Evolutionary conservation across 2,113 vertebrate species (phyloP).

Genomic region (Candoia aspera): DNA sequence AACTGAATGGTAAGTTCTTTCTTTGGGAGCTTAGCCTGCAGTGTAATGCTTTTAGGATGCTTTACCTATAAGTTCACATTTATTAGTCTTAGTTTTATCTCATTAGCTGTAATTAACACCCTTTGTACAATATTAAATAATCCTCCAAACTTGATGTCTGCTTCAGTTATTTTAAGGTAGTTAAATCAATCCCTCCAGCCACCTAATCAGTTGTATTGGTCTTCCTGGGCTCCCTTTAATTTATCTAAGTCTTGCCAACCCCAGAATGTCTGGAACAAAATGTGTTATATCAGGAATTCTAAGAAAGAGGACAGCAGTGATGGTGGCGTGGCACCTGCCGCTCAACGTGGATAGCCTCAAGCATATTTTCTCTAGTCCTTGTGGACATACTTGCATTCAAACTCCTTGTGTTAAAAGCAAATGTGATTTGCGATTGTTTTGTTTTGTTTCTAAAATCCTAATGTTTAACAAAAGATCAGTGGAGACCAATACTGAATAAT

Average conservation of each 20-base stretch:
- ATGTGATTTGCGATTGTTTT: too few relatives aligned
- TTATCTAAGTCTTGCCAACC: slow-evolving; percentile 41
- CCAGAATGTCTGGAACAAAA: slow-evolving; percentile 29
- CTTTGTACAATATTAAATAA: slow-evolving; percentile 50
- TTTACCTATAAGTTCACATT: not conserved
- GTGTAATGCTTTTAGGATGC: slow-evolving; percentile 4
- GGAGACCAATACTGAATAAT: not conserved
- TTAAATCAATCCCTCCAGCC: slow-evolving; percentile 28
- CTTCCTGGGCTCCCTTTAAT: slow-evolving; percentile 22
- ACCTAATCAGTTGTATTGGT: slow-evolving; percentile 14
- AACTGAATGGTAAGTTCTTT: not conserved
- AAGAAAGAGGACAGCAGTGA: not conserved
- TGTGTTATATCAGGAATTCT: not conserved
- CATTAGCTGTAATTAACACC: slow-evolving; percentile 48
- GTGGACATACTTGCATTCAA: not conserved
- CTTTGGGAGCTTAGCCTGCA: slow-evolving; percentile 1
- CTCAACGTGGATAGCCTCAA: rapidly evolving
- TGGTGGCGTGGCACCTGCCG: not conserved
- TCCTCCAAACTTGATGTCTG: slow-evolving; percentile 37
- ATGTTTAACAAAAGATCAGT: not conserved
- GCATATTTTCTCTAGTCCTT: not conserved
- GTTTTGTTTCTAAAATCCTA: not conserved
- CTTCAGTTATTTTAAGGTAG: slow-evolving; percentile 36
- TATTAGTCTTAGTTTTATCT: slow-evolving; percentile 47
- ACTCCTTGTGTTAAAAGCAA: not conserved